Conservation (phyloP, 2,113 vertebrate genomes). For the Athene noctua region DNA sequence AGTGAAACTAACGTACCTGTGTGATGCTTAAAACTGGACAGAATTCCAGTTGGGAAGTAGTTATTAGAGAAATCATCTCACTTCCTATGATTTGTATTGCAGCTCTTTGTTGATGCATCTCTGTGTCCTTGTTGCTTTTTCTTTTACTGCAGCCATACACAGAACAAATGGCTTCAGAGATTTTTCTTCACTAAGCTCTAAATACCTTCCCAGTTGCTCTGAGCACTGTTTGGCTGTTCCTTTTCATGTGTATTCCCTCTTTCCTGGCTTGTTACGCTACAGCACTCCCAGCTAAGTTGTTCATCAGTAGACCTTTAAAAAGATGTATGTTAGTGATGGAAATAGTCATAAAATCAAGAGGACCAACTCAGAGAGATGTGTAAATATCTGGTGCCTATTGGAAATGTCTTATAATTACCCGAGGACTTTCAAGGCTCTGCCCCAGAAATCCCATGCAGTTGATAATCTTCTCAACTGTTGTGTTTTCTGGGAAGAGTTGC, state of each 20-base stretch:
- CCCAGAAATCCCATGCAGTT: neutral
- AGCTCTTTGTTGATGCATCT: constrained; percentile 57
- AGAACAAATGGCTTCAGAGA: constrained; percentile 30
- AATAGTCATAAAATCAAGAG: neutral
- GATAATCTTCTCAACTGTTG: neutral
- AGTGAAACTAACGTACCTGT: neutral
- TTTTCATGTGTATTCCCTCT: neutral
- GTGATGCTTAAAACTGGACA: neutral
- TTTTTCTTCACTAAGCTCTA: constrained; percentile 20
- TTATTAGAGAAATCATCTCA: constrained; percentile 24
- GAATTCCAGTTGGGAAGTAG: neutral
- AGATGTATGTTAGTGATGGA: neutral
- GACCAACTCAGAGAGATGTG: neutral
- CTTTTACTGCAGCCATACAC: constrained; percentile 44
- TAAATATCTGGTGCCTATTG: neutral
- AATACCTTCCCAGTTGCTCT: neutral
- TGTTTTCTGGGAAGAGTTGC: neutral
- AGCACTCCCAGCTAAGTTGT: neutral
- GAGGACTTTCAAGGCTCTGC: neutral
- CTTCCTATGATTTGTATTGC: constrained; percentile 48
- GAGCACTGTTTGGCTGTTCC: neutral
- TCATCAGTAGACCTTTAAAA: neutral
- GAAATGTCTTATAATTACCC: neutral
- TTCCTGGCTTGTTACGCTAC: neutral
- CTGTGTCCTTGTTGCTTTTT: constrained; percentile 48